Percentiles rank a stretch among this genome's conserved stretches.
These are phyloP conservation scores for Megaleporinus macrocephalus DNA, from an alignment of 2,113 vertebrate species.

Conservation along the genomic window DNA sequence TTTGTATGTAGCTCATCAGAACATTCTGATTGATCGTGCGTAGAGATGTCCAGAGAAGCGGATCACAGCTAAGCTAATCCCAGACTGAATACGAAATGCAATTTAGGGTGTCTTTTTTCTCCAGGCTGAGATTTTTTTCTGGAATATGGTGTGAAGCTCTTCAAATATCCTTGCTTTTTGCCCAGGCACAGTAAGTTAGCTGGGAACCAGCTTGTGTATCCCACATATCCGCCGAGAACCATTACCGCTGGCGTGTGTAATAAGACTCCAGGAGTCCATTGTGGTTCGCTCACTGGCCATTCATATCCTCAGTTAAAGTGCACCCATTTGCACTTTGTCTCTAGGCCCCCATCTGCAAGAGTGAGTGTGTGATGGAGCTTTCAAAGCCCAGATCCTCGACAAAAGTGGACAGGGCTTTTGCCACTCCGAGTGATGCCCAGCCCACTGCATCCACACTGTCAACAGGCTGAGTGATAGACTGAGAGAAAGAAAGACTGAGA, in stretches of 20 bases:
- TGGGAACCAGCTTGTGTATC: neutral
- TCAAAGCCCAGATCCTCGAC: conserved; percentile 34
- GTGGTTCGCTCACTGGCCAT: neutral
- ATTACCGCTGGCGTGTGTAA: conserved; percentile 17
- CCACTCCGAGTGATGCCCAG: conserved; percentile 24
- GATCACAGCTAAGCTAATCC: neutral
- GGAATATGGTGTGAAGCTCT: neutral
- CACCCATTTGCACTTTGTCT: conserved; percentile 31
- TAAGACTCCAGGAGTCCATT: conserved; percentile 13
- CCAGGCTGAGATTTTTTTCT: neutral
- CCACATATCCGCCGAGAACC: neutral
- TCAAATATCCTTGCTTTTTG: neutral
- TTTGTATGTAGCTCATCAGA: neutral
- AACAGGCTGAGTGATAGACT: conserved; percentile 28
- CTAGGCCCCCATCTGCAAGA: conserved; percentile 12
- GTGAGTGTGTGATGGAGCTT: conserved; percentile 27
- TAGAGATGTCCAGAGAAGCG: neutral
- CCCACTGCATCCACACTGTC: conserved; percentile 34
- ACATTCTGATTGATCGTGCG: neutral
- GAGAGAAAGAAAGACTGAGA: neutral
- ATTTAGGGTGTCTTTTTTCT: neutral
- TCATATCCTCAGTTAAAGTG: conserved; percentile 22
- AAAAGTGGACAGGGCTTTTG: conserved; percentile 36
- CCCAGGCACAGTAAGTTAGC: neutral
- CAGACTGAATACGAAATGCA: neutral